Base-by-base conservation (phyloP, 2,113 vertebrate genomes). In the Uropsilus gracilis region DNA sequence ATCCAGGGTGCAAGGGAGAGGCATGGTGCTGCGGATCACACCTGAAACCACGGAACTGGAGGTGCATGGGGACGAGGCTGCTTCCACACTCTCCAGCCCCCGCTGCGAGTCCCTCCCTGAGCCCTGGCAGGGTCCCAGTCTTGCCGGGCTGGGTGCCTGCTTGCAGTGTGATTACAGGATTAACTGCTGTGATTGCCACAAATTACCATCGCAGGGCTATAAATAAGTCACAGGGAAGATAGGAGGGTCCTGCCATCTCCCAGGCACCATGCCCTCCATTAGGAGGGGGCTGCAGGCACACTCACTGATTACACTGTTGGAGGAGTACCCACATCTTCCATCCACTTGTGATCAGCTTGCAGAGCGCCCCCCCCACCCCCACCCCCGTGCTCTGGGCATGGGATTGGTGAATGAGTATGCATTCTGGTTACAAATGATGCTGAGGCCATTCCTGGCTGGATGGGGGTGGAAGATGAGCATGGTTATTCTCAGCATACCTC, bases 81-180 rank as follows among this genome's bases (percentile, higher is more conserved):
- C 89, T 78, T 91, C 86, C 86, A 68, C 39, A 63, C 57, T 30
- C 6, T 17, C 42, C 91, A 82, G 63, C 82, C 50, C 59, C 12
- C 46, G 42, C 53, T 32, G 88, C 86, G 82, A 83, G 73, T 85
- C 72, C 96, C 30, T 82, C 86, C 55, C 91, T 1, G 30, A 87
- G 86, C 90, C 81, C 93, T 94, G 96, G 95, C 86, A 86, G 69
- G 0, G 73, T 92, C 63, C 69, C 76, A 11, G 91, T 89, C 90
- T 84, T 6, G 0, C 89, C 84, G 93, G 91, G 93, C 97, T 89
- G 75, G 77, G 80, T 71, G 95, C 93, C 91, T 64, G 53, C 83
- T 83, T 95, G 75, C 96, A 84, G 86, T 86, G 53, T 94, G 96
- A 96, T 95, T 94, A 92, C 46, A 94, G 95, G 95, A 95, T 95